Evolutionary conservation across 2,888 invertebrate species (phyloP), one percentile per base, ranked within the genome.

Genomic region (Piscicola geometra): DNA sequence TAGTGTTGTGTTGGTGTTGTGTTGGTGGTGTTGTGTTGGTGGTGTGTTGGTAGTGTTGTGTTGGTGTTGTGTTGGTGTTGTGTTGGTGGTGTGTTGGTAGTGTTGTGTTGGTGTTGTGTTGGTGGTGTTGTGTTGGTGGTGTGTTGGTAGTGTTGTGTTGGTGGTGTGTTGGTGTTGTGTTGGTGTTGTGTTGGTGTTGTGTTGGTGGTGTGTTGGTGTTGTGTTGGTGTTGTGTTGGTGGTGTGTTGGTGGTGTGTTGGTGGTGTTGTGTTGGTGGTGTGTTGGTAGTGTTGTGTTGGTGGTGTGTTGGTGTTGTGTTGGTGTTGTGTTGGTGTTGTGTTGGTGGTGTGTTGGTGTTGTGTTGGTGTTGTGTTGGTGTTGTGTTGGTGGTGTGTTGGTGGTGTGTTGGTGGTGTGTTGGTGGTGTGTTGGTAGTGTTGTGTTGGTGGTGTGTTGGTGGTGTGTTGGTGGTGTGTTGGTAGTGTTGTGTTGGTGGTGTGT

Each of bases 91-190:
- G 67, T 41, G 9, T 9, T 47, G 12, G 71, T 68, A 9, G 35
- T 68, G 68, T 28, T 68, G 68, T 28, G 3, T n/a, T n/a, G n/a
- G 68, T 28, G 9, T 30, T 21, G n/a, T 28, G 68, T 68, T n/a
- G n/a, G n/a, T n/a, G n/a, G n/a, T 30, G 68, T 33, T 33, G 35
- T 64, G 64, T 28, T 64, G 64, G 3, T 64, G n/a, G 3, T 64
- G 41, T 41, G 41, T 41, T 41, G 41, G 5, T 41, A n/a, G n/a
- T n/a, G 41, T 41, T 41, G 41, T 41, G 41, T 41, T 41, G 41
- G 5, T 41, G 41, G 5, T 41, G 41, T 41, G 41, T 15, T 18
- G 25, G 3, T 25, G 21, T 18, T 18, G 21, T 15, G 21, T 25
- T 56, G 60, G 5, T 56, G n/a, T 56, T 18, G 60, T 18, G n/a